A percentile compares a stretch with the other conserved stretches of the same genome.
phyloP scores from a whole-genome alignment of 2,113 vertebrate genomes.

The Phycodurus eques region DNA sequence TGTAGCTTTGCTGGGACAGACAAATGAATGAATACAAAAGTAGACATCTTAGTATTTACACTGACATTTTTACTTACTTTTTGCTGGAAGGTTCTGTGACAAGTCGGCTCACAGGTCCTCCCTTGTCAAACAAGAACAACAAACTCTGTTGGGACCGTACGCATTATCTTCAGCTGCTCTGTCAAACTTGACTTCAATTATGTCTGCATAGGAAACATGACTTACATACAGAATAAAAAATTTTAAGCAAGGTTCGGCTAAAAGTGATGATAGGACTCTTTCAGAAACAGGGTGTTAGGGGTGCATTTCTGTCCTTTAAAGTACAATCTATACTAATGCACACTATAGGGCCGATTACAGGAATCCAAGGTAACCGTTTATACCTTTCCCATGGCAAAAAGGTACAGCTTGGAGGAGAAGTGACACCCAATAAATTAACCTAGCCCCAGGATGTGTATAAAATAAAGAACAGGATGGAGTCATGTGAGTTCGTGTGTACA shows the following conservation, averaged over 20 bases:
- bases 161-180: constrained; percentile 40
- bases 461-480: constrained; percentile 57
- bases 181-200: background rate
- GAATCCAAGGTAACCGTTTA: background rate
- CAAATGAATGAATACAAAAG: background rate
- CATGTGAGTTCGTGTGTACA: constrained; percentile 53
- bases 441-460: constrained; percentile 53
- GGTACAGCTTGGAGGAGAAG: background rate
- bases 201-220: background rate
- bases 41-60: background rate
- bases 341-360: background rate
- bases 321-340: background rate
- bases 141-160: constrained; percentile 33
- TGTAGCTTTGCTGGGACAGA: constrained; percentile 41
- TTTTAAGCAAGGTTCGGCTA: background rate
- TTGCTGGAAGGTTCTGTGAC: constrained; percentile 10
- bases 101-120: constrained; percentile 40
- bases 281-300: background rate
- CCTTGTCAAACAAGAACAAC: constrained; percentile 66
- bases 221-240: background rate
- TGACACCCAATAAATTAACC: background rate
- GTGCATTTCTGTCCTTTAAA: background rate
- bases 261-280: background rate
- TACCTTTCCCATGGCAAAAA: background rate
- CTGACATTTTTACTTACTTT: constrained; percentile 6